Base-by-base conservation (phyloP, 1,140 invertebrate genomes). In the Branchinecta lindahli region DNA sequence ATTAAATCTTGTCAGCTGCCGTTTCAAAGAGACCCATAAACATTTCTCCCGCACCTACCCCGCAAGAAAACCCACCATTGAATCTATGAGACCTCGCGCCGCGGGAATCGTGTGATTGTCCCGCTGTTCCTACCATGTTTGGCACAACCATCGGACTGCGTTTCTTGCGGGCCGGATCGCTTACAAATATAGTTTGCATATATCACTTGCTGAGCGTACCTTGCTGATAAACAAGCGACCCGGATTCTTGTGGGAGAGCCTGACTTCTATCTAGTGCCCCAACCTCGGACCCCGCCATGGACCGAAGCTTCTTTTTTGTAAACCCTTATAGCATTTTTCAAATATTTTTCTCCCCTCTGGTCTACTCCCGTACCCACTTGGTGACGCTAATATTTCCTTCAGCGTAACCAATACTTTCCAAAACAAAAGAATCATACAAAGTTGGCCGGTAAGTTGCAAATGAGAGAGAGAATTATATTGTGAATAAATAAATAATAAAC, bases 1-100 rank as follows among this genome's bases (percentile, higher is more conserved):
- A 61, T 61, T 61, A 12, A 61, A 61, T 61, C 52, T 61, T 12
- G 52, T 61, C 18, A 15, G 52, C 12, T 20, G 12, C 18, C 18
- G 18, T 12, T 61, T 15, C 52, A 61, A 61, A 12, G 18, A 61
- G 12, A 20, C 52, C 18, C 52, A 61, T 61, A 61, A 61, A 61
- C 52, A 61, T 61, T 61, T 61, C 52, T 61, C 18, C 52, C 52
- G 52, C 52, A 61, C 52, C 52, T 61, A 33, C 33, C 33, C 18
- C 12, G 52, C 52, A 61, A 61, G 52, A 61, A 61, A 33, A 33
- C 52, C 12, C 52, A 61, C 18, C 12, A 61, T 12, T 61, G 52
- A 61, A 61, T 3, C 52, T 15, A 61, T 61, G 18, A 61, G 52
- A 15, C 52, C 12, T 15, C 12, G 18, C 52, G 12, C 52, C 52